Base-by-base conservation (phyloP, 2,888 invertebrate species). In the Pterostichus madidus region DNA sequence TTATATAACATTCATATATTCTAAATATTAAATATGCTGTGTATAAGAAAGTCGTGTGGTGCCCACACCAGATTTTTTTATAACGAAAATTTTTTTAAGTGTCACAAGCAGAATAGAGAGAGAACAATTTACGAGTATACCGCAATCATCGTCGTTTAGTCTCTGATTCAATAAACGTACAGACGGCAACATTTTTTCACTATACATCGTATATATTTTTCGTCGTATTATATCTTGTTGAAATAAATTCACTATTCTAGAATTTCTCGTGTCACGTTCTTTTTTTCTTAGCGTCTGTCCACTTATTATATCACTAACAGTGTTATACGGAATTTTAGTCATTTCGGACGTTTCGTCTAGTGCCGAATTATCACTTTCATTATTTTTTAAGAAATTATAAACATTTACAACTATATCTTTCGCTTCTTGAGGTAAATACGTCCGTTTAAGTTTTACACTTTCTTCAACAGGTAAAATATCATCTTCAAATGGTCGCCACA, bases 401-500 rank as follows among this genome's bases (percentile, higher is more conserved):
- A 52, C 52, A 52, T 52, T 52, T 52, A 5, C 1, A 68, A n/a
- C 39, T 68, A 68, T 68, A 35, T 68, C 68, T 68, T 35, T 68
- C 44, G 35, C 68, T 68, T n/a, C 68, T 68, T 68, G 68, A 31
- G 68, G 68, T 32, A 68, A 68, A 68, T 10, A 56, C n/a, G 15
- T 56, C 56, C 56, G 56, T 56, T 68, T 32, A 68, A 31, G 24
- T 68, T 68, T 68, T n/a, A 32, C 39, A 32, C 68, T n/a, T 32
- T 49, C 8, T 68, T 68, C 68, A 68, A 68, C 68, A n/a, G 39
- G 39, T 39, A 17, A 68, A 39, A 68, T 11, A 39, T 68, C 39
- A 68, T 53, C 53, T 53, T 61, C 61, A 61, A 61, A 61, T 31
- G 61, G 61, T 61, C 61, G 17, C 61, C 61, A 61, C 61, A 61